Percentiles rank a stretch among this genome's conserved stretches.
Evolutionary conservation across 92 coral and sea anemone genomes (phyloP).

Genomic region (Isaurus tuberculatus): DNA sequence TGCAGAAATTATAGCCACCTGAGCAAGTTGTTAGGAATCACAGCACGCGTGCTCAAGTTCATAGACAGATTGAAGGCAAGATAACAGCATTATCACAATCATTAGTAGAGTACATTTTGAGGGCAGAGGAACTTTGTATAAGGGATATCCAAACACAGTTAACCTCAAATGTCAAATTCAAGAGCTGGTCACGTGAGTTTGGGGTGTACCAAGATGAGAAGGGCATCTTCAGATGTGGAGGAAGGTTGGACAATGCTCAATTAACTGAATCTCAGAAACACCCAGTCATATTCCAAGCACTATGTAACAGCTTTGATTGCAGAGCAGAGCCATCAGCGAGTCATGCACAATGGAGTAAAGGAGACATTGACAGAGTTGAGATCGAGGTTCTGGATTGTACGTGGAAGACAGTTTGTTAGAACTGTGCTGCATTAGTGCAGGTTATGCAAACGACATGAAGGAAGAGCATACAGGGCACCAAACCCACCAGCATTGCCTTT

Average conservation of each 20-base stretch:
- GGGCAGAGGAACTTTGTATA: slow-evolving; percentile 53
- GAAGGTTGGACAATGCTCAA: slow-evolving; percentile 56
- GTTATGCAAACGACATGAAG: slow-evolving; percentile 45
- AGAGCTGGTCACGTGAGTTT: slow-evolving; percentile 55
- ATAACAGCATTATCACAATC: slow-evolving; percentile 5
- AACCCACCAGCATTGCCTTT: slow-evolving; percentile 46
- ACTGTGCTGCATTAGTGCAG: slow-evolving; percentile 41
- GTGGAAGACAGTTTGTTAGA: slow-evolving; percentile 52
- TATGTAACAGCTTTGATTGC: slow-evolving; percentile 51
- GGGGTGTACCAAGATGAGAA: slow-evolving; percentile 51
- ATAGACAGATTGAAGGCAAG: slow-evolving; percentile 12
- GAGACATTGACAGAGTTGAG: slow-evolving; percentile 44
- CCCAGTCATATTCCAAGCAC: slow-evolving; percentile 54
- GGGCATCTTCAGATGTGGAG: slow-evolving; percentile 55
- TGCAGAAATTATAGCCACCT: neutral
- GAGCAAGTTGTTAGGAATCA: slow-evolving; percentile 12
- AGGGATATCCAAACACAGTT: slow-evolving; percentile 48
- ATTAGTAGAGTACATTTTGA: slow-evolving; percentile 33
- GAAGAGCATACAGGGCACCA: slow-evolving; percentile 36
- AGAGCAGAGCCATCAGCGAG: slow-evolving; percentile 47
- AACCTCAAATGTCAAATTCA: slow-evolving; percentile 40
- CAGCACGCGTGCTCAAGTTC: slow-evolving; percentile 17
- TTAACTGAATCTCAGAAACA: slow-evolving; percentile 43
- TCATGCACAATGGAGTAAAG: slow-evolving; percentile 45
- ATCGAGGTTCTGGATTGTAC: slow-evolving; percentile 53